phyloP scores from a whole-genome alignment of 92 coral and sea anemone genomes.

The Palythoa grandiflora region DNA sequence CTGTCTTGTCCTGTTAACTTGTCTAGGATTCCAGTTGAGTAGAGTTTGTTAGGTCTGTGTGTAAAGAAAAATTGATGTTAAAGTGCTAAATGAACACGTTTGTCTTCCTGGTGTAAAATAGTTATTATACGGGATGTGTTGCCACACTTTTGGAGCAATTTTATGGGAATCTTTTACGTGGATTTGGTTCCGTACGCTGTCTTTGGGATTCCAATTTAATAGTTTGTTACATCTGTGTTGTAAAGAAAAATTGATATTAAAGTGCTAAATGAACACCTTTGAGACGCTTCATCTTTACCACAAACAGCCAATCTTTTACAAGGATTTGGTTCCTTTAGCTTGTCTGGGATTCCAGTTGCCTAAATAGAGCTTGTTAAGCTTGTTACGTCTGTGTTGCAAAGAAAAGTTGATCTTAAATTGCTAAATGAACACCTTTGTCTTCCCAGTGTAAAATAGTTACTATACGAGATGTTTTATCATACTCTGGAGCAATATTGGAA shows the following conservation, averaged over 20 bases:
- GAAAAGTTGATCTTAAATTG: background rate
- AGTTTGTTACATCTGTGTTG: no score
- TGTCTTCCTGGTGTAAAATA: slow-evolving; percentile 41
- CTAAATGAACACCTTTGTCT: background rate
- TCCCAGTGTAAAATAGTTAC: slow-evolving; percentile 55
- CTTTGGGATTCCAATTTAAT: no score
- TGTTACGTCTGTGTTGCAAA: no score
- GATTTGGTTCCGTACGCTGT: slow-evolving; percentile 58
- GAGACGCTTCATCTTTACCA: slow-evolving; percentile 70
- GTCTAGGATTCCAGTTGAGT: no score
- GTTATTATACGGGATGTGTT: slow-evolving; percentile 69
- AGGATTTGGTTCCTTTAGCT: slow-evolving; percentile 52
- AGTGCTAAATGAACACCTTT: background rate
- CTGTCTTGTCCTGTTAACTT: no score
- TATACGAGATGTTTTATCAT: slow-evolving; percentile 65
- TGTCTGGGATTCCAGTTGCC: no score
- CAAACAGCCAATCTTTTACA: slow-evolving; percentile 89
- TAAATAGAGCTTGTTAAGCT: no score
- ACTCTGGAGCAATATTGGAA: slow-evolving; percentile 82
- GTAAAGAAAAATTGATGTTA: background rate
- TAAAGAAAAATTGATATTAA: background rate
- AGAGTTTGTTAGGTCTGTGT: no score
- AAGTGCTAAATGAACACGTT: background rate
- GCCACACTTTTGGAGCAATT: slow-evolving; percentile 75
- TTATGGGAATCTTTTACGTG: slow-evolving; percentile 90